Conservation (phyloP, 2,797 vertebrate species). For the Luscinia luscinia region DNA sequence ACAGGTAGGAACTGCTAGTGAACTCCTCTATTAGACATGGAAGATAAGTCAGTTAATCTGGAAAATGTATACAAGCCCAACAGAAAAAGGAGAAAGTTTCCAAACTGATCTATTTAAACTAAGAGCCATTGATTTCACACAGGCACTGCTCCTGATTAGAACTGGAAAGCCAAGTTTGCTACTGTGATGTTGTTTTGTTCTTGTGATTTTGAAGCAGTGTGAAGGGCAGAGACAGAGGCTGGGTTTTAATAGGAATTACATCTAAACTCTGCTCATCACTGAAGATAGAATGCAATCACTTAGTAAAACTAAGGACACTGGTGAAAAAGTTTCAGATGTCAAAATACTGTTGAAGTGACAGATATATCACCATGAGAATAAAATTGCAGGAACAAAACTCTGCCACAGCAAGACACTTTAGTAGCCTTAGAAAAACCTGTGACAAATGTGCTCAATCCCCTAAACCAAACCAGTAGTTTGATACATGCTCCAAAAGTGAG, state of each 20-base stretch:
- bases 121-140: background rate
- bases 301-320: background rate
- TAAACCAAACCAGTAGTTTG: background rate
- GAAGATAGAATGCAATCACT: slow-evolving; percentile 9
- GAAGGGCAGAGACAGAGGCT: background rate
- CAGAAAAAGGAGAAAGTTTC: background rate
- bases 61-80: background rate
- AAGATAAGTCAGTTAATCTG: background rate
- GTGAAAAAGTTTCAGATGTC: background rate
- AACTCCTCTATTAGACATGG: background rate
- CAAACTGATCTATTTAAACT: background rate
- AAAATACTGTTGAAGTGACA: slow-evolving; percentile 1
- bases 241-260: background rate
- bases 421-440: background rate
- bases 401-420: background rate
- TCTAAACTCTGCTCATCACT: background rate
- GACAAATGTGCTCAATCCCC: background rate
- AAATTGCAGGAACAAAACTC: slow-evolving; percentile 8
- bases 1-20: background rate
- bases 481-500: background rate
- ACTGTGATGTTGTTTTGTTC: background rate
- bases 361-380: background rate
- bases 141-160: background rate
- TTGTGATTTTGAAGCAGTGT: background rate
- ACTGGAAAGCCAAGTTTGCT: background rate